Conservation (phyloP, 2,113 vertebrate species). For the Catharus bicknelli region DNA sequence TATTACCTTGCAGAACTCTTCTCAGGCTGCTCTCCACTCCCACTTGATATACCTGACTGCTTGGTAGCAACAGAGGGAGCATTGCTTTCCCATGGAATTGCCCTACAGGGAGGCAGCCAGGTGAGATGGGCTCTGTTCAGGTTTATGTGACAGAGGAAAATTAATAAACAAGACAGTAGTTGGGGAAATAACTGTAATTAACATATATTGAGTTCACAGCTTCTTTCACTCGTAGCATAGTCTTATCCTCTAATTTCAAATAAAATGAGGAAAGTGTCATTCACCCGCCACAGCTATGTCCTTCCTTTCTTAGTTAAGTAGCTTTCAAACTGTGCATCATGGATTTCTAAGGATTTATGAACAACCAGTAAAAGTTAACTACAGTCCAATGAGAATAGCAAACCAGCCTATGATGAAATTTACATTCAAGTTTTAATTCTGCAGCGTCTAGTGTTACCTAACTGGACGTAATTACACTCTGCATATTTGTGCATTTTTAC, state of each 20-base stretch:
- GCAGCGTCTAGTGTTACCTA: not conserved
- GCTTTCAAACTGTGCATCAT: not conserved
- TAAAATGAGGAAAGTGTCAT: not conserved
- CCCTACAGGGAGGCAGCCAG: not conserved
- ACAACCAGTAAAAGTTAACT: not conserved
- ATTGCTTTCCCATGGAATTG: not conserved
- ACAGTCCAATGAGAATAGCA: not conserved
- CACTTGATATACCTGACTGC: not conserved
- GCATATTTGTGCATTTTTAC: not conserved
- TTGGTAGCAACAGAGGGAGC: not conserved
- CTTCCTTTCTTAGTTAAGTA: not conserved
- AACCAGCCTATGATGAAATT: not conserved
- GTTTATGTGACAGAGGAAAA: not conserved
- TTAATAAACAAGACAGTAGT: not conserved
- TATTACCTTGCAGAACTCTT: not conserved
- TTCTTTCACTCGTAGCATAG: not conserved
- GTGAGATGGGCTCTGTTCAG: not conserved
- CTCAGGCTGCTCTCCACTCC: not conserved
- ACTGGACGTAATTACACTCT: not conserved
- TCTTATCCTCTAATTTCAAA: not conserved
- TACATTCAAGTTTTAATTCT: not conserved
- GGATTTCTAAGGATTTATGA: not conserved
- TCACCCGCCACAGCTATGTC: not conserved
- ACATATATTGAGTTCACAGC: not conserved
- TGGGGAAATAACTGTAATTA: not conserved